phyloP scores from a whole-genome alignment of 2,113 vertebrate species.

The Lophura nycthemera region DNA sequence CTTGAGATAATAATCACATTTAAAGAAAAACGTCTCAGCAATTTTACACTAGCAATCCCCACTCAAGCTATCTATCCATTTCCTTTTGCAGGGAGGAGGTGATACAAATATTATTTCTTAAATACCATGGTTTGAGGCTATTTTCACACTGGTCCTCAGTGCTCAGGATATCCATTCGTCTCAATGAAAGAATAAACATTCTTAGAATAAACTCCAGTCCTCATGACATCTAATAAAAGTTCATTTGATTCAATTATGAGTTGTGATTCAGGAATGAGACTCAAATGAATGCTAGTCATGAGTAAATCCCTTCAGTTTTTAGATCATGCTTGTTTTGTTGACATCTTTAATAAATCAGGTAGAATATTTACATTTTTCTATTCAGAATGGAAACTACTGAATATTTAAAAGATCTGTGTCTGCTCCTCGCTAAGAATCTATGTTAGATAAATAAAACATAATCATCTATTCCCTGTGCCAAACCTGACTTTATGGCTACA shows the following conservation, averaged over 20 bases:
- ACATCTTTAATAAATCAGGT: slow-evolving; percentile 18
- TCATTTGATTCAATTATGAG: not conserved
- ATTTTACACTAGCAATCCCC: not conserved
- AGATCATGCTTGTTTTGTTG: slow-evolving; percentile 23
- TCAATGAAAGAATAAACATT: not conserved
- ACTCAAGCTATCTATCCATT: not conserved
- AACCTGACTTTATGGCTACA: not conserved
- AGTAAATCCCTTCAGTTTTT: slow-evolving; percentile 20
- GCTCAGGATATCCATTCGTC: not conserved
- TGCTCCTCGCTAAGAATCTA: not conserved
- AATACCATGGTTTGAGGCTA: not conserved
- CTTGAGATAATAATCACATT: not conserved
- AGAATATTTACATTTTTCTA: slow-evolving; percentile 17
- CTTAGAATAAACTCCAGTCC: not conserved
- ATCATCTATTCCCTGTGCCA: not conserved
- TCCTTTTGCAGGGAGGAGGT: not conserved
- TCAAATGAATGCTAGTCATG: not conserved
- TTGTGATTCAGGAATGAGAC: not conserved
- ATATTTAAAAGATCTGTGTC: slow-evolving; percentile 10
- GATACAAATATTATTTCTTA: not conserved
- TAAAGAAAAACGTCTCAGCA: not conserved
- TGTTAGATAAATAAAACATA: not conserved
- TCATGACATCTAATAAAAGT: slow-evolving; percentile 1
- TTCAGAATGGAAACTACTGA: not conserved
- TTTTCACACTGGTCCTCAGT: not conserved